A percentile compares a stretch with the other conserved stretches of the same genome.
These are phyloP conservation scores for Tuta absoluta DNA, from an alignment of 2,888 invertebrate genomes.

Conservation along the genomic window DNA sequence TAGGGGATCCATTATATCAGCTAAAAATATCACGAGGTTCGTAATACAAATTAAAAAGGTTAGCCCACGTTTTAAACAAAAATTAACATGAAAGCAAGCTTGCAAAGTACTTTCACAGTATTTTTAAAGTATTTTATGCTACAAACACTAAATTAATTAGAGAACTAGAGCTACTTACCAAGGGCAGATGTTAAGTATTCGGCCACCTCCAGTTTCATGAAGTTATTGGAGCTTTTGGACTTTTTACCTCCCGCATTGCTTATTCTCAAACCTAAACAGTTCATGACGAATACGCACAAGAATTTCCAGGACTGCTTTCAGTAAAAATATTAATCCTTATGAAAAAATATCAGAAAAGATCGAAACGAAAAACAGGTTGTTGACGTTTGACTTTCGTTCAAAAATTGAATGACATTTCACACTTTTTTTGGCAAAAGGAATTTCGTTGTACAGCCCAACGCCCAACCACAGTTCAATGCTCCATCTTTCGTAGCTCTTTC, in stretches of 20 bases:
- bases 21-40: not conserved
- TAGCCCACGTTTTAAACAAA: not conserved
- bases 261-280: conserved; percentile 58
- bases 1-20: not conserved
- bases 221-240: conserved; percentile 50
- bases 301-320: conserved; percentile 3
- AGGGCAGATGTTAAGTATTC: conserved; percentile 31
- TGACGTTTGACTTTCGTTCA: conserved; percentile 12
- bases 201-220: conserved; percentile 47
- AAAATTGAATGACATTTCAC: not conserved
- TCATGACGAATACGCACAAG: conserved; percentile 44
- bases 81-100: not conserved
- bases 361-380: conserved; percentile 12
- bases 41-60: not conserved
- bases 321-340: not conserved
- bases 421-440: not conserved
- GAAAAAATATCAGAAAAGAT: conserved; percentile 8
- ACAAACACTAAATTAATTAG: not conserved
- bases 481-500: too few species aligned
- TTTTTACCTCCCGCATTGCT: conserved; percentile 53
- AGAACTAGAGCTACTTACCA: conserved; percentile 8
- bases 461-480: too few species aligned
- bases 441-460: not conserved
- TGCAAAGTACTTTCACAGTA: not conserved
- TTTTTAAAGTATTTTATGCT: not conserved